Evolutionary conservation across 92 coral and sea anemone species (phyloP), one percentile per base, ranked within the genome.

Genomic region (Phenganax subtilis): DNA sequence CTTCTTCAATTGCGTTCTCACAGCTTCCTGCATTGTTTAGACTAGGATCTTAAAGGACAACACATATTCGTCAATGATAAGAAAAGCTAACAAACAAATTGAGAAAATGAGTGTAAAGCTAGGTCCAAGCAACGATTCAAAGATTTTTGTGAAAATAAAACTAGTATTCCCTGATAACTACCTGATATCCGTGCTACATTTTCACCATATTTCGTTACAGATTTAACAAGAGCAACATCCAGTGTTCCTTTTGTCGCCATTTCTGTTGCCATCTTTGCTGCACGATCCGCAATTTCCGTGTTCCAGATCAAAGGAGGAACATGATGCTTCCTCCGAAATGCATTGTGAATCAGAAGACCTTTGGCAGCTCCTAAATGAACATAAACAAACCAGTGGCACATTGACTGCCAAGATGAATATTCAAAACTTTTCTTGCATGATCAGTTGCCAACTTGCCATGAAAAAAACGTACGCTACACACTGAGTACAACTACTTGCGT

Each of bases 171-270:
- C 67, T 14, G 54, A 14, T 72, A 8, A n/a, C 10, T 15, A 79
- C 98, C 97, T 8, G 92, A 82, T 20, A 94, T 86, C 74, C 91
- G 88, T 1, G 98, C 98, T 10, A 94, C 97, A 81, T 94, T 94
- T 75, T 94, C 98, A 25, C 98, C 98, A 54, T 77, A 84, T 29
- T 91, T 92, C 72, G 89, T 60, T 0, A 81, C 72, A 51, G 80
- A 64, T 12, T 88, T 85, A 16, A 88, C 91, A 2, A 85, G 79
- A 27, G 98, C 92, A 30, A 86, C 88, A 70, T 91, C 94, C 1
- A 94, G 87, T 10, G 77, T 76, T 61, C 98, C 98, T 44, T 85
- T 94, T 90, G 91, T 94, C 14, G 98, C 98, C 98, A 94, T 94
- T 27, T 90, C 91, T 47, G 90, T 90, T 54, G 98, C 98, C 84